These are phyloP conservation scores for Liposcelis brunnea DNA, from an alignment of 2,888 invertebrate genomes.

Conservation along the genomic window DNA sequence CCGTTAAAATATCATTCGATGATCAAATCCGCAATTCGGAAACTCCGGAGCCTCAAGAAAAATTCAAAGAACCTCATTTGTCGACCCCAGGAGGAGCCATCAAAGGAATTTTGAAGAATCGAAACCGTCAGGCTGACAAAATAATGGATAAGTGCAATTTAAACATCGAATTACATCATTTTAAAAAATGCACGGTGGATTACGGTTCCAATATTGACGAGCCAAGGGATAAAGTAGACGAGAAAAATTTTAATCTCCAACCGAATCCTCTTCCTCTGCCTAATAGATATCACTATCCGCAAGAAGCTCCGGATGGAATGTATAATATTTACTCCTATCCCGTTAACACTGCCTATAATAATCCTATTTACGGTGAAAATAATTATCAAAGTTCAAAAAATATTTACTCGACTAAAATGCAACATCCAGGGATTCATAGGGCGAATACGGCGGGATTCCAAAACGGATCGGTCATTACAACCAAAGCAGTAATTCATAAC, in stretches of 20 bases:
- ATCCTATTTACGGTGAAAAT: neutral
- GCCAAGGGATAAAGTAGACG: neutral
- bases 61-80: no score
- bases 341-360: neutral
- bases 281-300: neutral
- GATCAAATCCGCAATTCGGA: neutral
- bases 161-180: no score
- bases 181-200: neutral
- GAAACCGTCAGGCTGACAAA: constrained; percentile 1
- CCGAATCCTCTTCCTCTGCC: no score
- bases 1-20: neutral
- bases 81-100: no score
- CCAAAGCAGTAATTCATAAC: constrained; percentile 3
- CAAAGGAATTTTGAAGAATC: constrained; percentile 3
- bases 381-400: neutral
- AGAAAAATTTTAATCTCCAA: no score
- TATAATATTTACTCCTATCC: neutral
- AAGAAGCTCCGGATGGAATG: neutral
- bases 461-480: neutral
- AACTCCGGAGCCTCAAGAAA: no score
- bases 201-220: constrained; percentile 4
- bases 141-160: neutral
- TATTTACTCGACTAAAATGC: no score
- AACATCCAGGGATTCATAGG: neutral
- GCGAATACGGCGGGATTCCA: neutral